These are phyloP conservation scores for Perccottus glenii DNA, from an alignment of 2,113 vertebrate species.

Conservation along the genomic window DNA sequence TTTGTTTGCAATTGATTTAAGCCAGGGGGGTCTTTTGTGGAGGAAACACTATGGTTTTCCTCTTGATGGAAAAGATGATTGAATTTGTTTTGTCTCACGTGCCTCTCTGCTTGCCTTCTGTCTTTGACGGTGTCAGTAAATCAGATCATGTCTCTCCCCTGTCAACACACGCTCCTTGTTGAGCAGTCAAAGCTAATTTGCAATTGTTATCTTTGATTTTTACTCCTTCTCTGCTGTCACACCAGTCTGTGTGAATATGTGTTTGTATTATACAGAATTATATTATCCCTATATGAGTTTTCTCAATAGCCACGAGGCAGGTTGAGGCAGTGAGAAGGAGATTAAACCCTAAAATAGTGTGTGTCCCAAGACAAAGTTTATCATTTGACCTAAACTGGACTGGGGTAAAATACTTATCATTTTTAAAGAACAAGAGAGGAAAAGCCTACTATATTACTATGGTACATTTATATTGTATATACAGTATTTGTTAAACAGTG, in stretches of 20 bases:
- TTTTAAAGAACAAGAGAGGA: too few relatives aligned
- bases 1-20: slow-evolving; percentile 84
- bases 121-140: slow-evolving; percentile 72
- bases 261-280: background rate
- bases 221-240: slow-evolving; percentile 5
- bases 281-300: background rate
- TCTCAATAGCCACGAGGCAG: background rate
- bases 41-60: slow-evolving; percentile 67
- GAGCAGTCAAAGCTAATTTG: slow-evolving; percentile 81
- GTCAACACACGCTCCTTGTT: slow-evolving; percentile 80
- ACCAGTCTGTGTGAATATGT: background rate
- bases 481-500: too few relatives aligned
- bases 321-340: background rate
- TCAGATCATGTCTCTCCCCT: slow-evolving; percentile 76
- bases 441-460: slow-evolving; percentile 8
- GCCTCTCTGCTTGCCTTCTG: slow-evolving; percentile 55
- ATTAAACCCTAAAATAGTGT: background rate
- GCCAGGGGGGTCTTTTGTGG: slow-evolving; percentile 66
- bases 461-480: too few relatives aligned
- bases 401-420: too few relatives aligned
- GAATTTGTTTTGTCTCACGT: slow-evolving; percentile 77
- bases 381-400: background rate
- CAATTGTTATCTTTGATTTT: slow-evolving; percentile 60
- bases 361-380: background rate
- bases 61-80: slow-evolving; percentile 79